These are phyloP conservation scores for Vanessa cardui DNA, from an alignment of 2,888 invertebrate genomes.

Conservation along the genomic window DNA sequence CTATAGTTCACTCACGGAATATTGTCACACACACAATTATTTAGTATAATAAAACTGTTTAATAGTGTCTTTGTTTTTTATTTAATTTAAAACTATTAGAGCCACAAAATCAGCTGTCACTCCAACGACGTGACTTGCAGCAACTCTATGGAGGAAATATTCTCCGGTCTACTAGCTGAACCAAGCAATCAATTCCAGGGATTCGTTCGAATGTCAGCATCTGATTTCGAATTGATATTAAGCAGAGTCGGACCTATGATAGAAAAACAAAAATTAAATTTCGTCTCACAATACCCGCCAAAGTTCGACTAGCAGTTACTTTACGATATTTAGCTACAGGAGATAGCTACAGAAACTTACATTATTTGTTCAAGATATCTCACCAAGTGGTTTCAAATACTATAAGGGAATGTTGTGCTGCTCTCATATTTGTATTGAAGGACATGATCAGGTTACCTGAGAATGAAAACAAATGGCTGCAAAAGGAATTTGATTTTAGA, in stretches of 20 bases:
- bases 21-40: not conserved
- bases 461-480: constrained; percentile 1
- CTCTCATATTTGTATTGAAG: constrained; percentile 14
- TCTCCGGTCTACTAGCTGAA: constrained; percentile 26
- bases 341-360: constrained; percentile 18
- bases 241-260: constrained; percentile 1
- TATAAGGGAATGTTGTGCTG: constrained; percentile 16
- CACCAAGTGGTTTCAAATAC: constrained; percentile 15
- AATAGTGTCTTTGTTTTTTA: not conserved
- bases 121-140: not conserved
- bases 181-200: constrained; percentile 15
- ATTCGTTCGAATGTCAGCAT: not conserved
- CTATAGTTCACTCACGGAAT: not conserved
- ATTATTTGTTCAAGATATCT: constrained; percentile 20
- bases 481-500: not conserved
- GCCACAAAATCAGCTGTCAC: too few species aligned
- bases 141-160: constrained; percentile 25
- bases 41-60: not conserved
- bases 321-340: constrained; percentile 24
- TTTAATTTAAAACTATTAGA: not conserved
- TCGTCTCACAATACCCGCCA: constrained; percentile 25
- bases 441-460: constrained; percentile 3
- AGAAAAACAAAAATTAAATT: constrained; percentile 27
- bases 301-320: constrained; percentile 20
- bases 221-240: not conserved